phyloP scores from a whole-genome alignment of 2,888 invertebrate species.

The Pseudoips prasinana region DNA sequence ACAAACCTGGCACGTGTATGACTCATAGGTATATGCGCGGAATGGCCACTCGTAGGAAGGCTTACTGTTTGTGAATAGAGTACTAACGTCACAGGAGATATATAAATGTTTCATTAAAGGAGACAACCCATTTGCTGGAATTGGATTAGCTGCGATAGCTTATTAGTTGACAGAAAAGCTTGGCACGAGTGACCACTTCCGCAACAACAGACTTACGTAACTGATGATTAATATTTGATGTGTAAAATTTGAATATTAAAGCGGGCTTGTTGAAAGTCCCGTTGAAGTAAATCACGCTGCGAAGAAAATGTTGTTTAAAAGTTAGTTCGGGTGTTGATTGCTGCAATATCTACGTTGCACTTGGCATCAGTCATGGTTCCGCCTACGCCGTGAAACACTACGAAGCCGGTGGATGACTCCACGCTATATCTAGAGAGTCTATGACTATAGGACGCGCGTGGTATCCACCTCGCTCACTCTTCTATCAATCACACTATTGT shows the following conservation, averaged over 20 bases:
- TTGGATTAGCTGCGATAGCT: conserved; percentile 1
- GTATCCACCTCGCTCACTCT: conserved; percentile 48
- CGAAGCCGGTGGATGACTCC: conserved; percentile 35
- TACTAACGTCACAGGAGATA: too few relatives aligned
- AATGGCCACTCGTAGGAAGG: too few relatives aligned
- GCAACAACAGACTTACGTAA: conserved; percentile 1
- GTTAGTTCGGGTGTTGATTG: background rate
- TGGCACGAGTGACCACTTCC: conserved; percentile 5
- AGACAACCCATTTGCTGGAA: conserved; percentile 1
- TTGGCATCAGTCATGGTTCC: conserved; percentile 6
- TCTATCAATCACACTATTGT: conserved; percentile 67
- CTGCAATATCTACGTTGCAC: background rate
- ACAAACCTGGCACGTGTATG: conserved; percentile 34
- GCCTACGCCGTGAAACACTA: conserved; percentile 23
- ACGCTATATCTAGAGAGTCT: conserved; percentile 45
- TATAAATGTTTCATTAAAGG: too few relatives aligned
- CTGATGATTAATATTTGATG: too few relatives aligned
- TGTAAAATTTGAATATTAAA: background rate
- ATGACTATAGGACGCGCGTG: conserved; percentile 61
- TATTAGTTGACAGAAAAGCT: background rate
- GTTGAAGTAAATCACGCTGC: conserved; percentile 3
- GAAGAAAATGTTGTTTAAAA: conserved; percentile 10
- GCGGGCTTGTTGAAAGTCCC: too few relatives aligned
- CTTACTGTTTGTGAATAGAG: too few relatives aligned
- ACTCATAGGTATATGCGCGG: conserved; percentile 20